Evolutionary conservation across 2,888 invertebrate genomes (phyloP).

Genomic region (Notodonta ziczac): DNA sequence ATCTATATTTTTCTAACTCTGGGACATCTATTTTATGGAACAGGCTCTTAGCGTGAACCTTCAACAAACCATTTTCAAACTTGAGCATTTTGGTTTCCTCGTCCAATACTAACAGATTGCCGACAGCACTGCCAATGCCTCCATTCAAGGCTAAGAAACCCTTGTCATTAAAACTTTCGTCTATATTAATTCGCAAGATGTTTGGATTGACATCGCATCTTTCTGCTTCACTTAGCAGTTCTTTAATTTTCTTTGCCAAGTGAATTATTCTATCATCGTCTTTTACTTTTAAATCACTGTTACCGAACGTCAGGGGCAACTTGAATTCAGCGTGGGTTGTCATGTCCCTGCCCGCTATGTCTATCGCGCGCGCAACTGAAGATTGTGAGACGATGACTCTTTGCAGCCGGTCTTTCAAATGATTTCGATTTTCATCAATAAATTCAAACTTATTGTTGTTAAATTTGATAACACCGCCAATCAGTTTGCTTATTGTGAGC

Average conservation of each 20-base stretch:
- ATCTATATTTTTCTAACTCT: too few species aligned
- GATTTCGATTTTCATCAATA: neutral
- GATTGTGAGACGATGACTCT: neutral
- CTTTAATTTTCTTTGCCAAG: too few species aligned
- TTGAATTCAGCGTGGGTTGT: too few species aligned
- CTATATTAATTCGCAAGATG: too few species aligned
- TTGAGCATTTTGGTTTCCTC: too few species aligned
- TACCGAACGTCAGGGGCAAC: conserved; percentile 2
- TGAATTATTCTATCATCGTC: neutral
- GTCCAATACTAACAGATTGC: too few species aligned
- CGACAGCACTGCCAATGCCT: conserved; percentile 1
- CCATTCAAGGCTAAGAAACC: neutral
- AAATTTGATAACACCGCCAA: neutral
- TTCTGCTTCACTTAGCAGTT: too few species aligned
- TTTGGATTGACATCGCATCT: too few species aligned
- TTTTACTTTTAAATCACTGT: conserved; percentile 4
- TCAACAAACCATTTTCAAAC: too few species aligned
- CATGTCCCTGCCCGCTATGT: neutral
- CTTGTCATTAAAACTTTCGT: too few species aligned
- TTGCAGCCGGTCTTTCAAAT: neutral
- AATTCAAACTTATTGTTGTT: neutral
- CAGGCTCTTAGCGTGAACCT: too few species aligned
- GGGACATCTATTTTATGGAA: too few species aligned
- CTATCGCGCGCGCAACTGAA: neutral
- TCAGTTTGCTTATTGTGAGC: neutral